Percentiles rank a stretch among this genome's conserved stretches.
Conservation (phyloP, 2,888 invertebrate species). For the Hololepta plana region DNA sequence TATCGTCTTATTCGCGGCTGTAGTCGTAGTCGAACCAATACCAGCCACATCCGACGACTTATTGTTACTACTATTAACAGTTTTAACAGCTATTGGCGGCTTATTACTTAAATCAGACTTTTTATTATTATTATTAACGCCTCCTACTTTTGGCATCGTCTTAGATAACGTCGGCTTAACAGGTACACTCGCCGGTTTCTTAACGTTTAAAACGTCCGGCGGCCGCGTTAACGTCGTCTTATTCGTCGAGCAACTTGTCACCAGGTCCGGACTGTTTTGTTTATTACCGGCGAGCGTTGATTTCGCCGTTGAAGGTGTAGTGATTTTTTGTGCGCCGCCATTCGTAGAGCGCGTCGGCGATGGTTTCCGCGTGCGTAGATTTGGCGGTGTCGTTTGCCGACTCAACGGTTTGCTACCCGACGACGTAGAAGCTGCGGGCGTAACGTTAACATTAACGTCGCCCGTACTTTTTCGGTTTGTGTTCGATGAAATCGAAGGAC, state of each 20-base stretch:
- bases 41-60: conserved; percentile 11
- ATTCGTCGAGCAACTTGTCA: conserved; percentile 47
- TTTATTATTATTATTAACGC: conserved; percentile 12
- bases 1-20: conserved; percentile 13
- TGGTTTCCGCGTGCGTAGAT: conserved; percentile 25
- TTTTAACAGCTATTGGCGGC: conserved; percentile 7
- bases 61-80: conserved; percentile 9
- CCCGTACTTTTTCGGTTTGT: conserved; percentile 1
- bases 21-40: conserved; percentile 7
- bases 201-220: conserved; percentile 36
- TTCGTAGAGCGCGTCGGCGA: conserved; percentile 17
- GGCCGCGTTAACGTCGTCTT: conserved; percentile 29
- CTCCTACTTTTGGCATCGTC: conserved; percentile 24
- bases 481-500: too few relatives aligned
- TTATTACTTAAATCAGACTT: conserved; percentile 7
- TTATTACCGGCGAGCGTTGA: conserved; percentile 16
- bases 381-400: conserved; percentile 28
- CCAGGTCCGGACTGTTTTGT: conserved; percentile 51
- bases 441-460: too few relatives aligned
- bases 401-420: conserved; percentile 7
- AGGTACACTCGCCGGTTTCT: conserved; percentile 6
- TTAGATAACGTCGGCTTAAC: conserved; percentile 18
- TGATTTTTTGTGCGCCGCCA: conserved; percentile 22
- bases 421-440: too few relatives aligned
- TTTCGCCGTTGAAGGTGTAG: conserved; percentile 16